A percentile compares a stretch with the other conserved stretches of the same genome.
Conservation (phyloP, 2,888 invertebrate species). For the Elysia crispata region DNA sequence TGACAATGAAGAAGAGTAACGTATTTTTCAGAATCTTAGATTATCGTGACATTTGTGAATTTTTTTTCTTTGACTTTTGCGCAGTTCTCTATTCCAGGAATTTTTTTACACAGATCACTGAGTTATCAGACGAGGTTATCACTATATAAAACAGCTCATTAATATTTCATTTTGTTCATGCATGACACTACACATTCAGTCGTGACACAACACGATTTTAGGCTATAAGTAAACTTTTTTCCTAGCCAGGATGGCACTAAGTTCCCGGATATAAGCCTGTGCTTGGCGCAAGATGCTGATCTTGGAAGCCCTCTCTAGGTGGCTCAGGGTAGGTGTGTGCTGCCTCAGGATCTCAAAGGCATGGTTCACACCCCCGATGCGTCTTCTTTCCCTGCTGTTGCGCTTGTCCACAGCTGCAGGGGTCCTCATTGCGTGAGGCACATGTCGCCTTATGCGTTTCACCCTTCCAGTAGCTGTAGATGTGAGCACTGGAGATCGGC, state of each 20-base stretch:
- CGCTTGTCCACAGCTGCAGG: slow-evolving; percentile 51
- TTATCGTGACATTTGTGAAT: too few relatives aligned
- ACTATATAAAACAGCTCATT: too few relatives aligned
- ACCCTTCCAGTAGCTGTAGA: not conserved
- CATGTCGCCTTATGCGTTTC: slow-evolving; percentile 43
- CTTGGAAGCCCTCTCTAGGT: slow-evolving; percentile 49
- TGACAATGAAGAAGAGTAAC: too few relatives aligned
- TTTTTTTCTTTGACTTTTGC: too few relatives aligned
- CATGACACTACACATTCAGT: too few relatives aligned
- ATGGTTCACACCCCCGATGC: slow-evolving; percentile 51
- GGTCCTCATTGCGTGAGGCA: slow-evolving; percentile 50
- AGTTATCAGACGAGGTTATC: too few relatives aligned
- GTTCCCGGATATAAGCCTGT: slow-evolving; percentile 45
- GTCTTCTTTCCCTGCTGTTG: slow-evolving; percentile 52
- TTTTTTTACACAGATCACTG: too few relatives aligned
- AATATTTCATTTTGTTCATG: too few relatives aligned
- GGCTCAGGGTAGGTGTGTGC: slow-evolving; percentile 41
- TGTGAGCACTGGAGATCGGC: too few relatives aligned
- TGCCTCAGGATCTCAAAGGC: slow-evolving; percentile 51
- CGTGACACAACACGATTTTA: too few relatives aligned
- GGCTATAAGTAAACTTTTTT: not conserved
- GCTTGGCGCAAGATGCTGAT: slow-evolving; percentile 52
- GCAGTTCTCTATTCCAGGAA: too few relatives aligned
- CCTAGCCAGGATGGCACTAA: slow-evolving; percentile 18
- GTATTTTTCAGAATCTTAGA: too few relatives aligned